Percentiles rank a stretch among this genome's conserved stretches.
These are phyloP conservation scores for Polypterus bichir DNA, from an alignment of 2,113 vertebrate genomes.

Conservation along the genomic window DNA sequence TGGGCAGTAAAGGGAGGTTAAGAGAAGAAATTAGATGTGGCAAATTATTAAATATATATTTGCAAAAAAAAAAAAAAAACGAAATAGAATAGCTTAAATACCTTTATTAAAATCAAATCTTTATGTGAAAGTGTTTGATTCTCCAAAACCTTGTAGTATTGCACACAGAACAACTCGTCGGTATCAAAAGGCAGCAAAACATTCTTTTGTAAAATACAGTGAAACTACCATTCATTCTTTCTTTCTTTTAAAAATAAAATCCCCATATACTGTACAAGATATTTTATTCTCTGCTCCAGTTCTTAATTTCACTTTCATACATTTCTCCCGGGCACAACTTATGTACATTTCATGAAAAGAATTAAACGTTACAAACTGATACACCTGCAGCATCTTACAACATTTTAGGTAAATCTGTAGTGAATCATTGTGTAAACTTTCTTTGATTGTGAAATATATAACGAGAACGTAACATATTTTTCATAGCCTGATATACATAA, in stretches of 20 bases:
- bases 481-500: slow-evolving; percentile 14
- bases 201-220: slow-evolving; percentile 7
- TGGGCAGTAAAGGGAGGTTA: no score
- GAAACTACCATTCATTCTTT: background rate
- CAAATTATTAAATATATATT: no score
- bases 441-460: background rate
- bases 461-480: slow-evolving; percentile 5
- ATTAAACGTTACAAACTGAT: background rate
- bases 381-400: slow-evolving; percentile 3
- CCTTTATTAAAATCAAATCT: slow-evolving; percentile 35
- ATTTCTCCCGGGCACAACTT: slow-evolving; percentile 20
- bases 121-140: slow-evolving; percentile 12
- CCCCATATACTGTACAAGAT: slow-evolving; percentile 37
- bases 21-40: no score
- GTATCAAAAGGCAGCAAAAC: slow-evolving; percentile 10
- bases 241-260: slow-evolving; percentile 40
- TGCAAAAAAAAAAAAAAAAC: background rate
- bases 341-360: slow-evolving; percentile 30
- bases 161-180: slow-evolving; percentile 27
- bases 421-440: slow-evolving; percentile 8
- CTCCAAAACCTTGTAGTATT: slow-evolving; percentile 28
- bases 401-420: slow-evolving; percentile 1
- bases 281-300: slow-evolving; percentile 34
- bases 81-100: slow-evolving; percentile 14
- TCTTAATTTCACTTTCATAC: slow-evolving; percentile 10